These are phyloP conservation scores for Gila robusta DNA, from an alignment of 2,797 vertebrate genomes.

Conservation along the genomic window DNA sequence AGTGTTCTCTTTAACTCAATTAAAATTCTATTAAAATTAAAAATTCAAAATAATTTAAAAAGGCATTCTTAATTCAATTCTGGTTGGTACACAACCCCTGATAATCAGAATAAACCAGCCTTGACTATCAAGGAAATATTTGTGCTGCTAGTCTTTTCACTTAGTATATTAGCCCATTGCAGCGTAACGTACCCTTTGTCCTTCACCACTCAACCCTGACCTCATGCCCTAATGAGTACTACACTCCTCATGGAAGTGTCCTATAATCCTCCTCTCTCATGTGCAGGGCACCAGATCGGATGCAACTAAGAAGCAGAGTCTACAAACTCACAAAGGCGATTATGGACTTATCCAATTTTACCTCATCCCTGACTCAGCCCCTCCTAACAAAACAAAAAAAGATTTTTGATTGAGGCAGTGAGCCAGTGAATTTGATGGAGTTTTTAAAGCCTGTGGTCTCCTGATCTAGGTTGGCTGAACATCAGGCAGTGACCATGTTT, in stretches of 20 bases:
- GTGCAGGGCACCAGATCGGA: slow-evolving; percentile 49
- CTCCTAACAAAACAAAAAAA: slow-evolving; percentile 12
- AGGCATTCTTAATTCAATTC: not conserved
- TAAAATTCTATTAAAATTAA: too few species aligned
- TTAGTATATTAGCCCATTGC: not conserved
- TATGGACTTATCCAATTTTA: slow-evolving; percentile 62
- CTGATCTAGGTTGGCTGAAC: slow-evolving; percentile 43
- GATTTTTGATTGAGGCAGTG: slow-evolving; percentile 53
- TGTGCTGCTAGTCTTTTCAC: not conserved
- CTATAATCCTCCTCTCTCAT: slow-evolving; percentile 53
- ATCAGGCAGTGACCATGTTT: slow-evolving; percentile 35
- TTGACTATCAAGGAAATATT: not conserved
- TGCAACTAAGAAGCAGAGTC: slow-evolving; percentile 57
- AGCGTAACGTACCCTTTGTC: not conserved
- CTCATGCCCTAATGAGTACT: slow-evolving; percentile 42
- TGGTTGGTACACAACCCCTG: not conserved
- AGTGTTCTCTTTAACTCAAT: too few species aligned
- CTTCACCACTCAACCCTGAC: slow-evolving; percentile 28
- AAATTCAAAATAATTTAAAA: not conserved
- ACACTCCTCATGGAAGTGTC: slow-evolving; percentile 27
- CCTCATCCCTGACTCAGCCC: slow-evolving; percentile 55
- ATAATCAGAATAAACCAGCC: not conserved
- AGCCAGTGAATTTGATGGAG: slow-evolving; percentile 58
- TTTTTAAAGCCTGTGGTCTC: slow-evolving; percentile 48
- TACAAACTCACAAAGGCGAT: slow-evolving; percentile 60